Percentiles rank a stretch among this genome's conserved stretches.
Evolutionary conservation across 1,140 invertebrate species (phyloP).

Genomic region (Leptinotarsa texana): DNA sequence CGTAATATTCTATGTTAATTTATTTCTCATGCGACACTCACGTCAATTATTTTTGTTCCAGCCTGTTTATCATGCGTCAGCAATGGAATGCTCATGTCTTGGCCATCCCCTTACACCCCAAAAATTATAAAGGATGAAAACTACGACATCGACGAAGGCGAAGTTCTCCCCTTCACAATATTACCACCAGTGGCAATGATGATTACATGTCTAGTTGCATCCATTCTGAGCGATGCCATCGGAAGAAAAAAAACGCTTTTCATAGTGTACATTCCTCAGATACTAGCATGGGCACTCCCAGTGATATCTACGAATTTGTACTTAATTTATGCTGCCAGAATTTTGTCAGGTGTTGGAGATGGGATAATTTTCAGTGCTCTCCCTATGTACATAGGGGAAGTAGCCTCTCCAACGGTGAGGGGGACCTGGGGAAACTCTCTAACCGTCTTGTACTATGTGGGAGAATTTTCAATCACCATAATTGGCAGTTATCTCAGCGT

Average conservation of each 20-base stretch:
- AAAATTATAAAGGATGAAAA: constrained; percentile 7
- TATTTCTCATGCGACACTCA: too few species aligned
- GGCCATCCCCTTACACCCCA: constrained; percentile 26
- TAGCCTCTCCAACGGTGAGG: constrained; percentile 42
- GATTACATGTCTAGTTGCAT: not conserved
- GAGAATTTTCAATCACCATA: constrained; percentile 56
- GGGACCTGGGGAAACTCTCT: constrained; percentile 53
- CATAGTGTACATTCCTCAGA: constrained; percentile 22
- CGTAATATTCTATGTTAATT: too few species aligned
- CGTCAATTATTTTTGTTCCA: not conserved
- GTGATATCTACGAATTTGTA: constrained; percentile 26
- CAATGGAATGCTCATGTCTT: constrained; percentile 22
- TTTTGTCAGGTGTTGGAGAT: constrained; percentile 42
- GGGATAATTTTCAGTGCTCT: constrained; percentile 36
- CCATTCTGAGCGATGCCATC: constrained; percentile 37
- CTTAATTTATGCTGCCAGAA: constrained; percentile 52
- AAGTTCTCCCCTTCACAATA: constrained; percentile 29
- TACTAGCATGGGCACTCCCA: constrained; percentile 16
- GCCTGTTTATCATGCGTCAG: not conserved
- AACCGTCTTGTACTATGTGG: constrained; percentile 57
- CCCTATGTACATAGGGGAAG: constrained; percentile 44
- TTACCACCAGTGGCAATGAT: constrained; percentile 23
- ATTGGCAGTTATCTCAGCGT: constrained; percentile 33
- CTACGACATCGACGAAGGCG: constrained; percentile 22
- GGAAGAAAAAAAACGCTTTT: constrained; percentile 34